These are phyloP conservation scores for Caenorhabditis afra DNA, from an alignment of 2,888 invertebrate species.

Conservation along the genomic window DNA sequence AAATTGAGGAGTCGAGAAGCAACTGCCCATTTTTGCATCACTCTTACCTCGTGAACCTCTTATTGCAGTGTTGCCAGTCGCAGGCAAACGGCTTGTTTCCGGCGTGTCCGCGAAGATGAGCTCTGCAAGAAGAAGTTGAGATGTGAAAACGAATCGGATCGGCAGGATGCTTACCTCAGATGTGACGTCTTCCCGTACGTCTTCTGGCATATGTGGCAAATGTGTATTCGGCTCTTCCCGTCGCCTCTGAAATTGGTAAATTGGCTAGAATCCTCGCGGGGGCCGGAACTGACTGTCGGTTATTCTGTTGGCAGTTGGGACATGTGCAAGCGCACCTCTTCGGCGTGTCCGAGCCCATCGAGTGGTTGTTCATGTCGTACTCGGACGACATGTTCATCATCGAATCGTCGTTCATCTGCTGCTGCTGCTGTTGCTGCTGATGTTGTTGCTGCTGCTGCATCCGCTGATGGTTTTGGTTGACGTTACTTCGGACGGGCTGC, in stretches of 20 bases:
- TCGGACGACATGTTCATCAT: constrained; percentile 40
- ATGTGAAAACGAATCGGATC: too few species aligned
- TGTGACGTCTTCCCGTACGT: constrained; percentile 73
- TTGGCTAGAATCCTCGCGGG: not conserved
- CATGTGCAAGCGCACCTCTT: constrained; percentile 94
- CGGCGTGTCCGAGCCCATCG: constrained; percentile 60
- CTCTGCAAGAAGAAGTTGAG: constrained; percentile 37
- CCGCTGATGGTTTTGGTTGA: not conserved
- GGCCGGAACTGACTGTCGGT: constrained; percentile 56
- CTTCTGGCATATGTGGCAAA: constrained; percentile 79
- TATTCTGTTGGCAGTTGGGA: constrained; percentile 87
- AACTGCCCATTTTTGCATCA: not conserved
- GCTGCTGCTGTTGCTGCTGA: constrained; percentile 10
- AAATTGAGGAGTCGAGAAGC: too few species aligned
- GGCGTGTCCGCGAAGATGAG: constrained; percentile 70
- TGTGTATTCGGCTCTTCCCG: constrained; percentile 75
- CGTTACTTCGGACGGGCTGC: not conserved
- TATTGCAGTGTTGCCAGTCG: constrained; percentile 79
- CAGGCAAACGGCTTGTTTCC: constrained; percentile 80
- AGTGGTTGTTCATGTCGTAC: constrained; percentile 31
- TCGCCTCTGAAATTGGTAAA: constrained; percentile 62
- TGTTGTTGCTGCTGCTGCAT: constrained; percentile 25
- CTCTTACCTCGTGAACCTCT: constrained; percentile 75
- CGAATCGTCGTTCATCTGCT: constrained; percentile 33
- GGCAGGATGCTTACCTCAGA: constrained; percentile 28